Evolutionary conservation across 2,113 vertebrate genomes (phyloP).

Genomic region (Excalfactoria chinensis): DNA sequence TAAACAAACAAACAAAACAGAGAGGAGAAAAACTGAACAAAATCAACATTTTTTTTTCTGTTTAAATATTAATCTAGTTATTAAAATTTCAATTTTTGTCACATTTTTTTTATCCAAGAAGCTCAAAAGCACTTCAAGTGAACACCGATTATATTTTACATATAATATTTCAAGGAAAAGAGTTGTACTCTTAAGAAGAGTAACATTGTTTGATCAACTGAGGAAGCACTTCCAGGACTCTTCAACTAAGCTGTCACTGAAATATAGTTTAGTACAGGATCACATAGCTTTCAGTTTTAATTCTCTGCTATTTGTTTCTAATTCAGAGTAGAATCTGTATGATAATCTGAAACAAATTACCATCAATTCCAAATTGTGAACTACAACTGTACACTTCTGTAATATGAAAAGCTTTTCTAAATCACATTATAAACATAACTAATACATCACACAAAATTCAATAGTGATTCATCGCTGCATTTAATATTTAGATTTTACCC

Average conservation of each 20-base stretch:
- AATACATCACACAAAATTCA: neutral
- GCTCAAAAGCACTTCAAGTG: neutral
- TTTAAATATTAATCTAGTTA: rapidly evolving
- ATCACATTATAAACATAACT: neutral
- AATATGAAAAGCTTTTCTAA: neutral
- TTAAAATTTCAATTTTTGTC: neutral
- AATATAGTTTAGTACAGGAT: neutral
- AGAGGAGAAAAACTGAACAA: neutral
- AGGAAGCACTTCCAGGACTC: neutral
- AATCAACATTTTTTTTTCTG: neutral
- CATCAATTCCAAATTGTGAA: neutral
- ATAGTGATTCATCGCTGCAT: neutral
- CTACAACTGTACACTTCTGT: neutral
- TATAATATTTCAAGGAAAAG: neutral
- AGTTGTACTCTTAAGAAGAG: neutral
- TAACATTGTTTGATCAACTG: neutral
- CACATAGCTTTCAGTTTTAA: neutral
- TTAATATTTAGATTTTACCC: neutral
- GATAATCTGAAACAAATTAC: neutral
- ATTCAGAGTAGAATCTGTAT: neutral
- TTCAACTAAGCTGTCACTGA: neutral
- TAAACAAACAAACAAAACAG: neutral
- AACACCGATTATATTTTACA: neutral
- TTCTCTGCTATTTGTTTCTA: neutral
- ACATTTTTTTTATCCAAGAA: neutral